Percentiles rank a stretch among this genome's conserved stretches.
phyloP scores from a whole-genome alignment of 2,888 invertebrate species.

The Autographa gamma region DNA sequence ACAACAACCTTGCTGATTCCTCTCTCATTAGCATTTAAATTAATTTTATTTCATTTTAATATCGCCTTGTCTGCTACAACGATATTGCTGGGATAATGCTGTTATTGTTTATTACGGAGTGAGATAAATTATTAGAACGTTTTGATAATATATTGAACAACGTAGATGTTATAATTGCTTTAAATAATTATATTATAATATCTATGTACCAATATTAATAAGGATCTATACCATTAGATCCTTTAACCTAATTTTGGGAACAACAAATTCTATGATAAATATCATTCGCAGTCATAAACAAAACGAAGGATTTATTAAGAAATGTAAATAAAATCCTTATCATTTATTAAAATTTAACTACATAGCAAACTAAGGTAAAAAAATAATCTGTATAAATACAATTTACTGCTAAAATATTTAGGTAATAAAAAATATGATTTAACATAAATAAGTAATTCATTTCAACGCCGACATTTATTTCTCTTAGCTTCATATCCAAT shows the following conservation, averaged over 20 bases:
- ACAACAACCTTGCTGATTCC: constrained; percentile 58
- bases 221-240: too few relatives aligned
- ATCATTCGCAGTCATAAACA: too few relatives aligned
- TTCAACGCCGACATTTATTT: constrained; percentile 15
- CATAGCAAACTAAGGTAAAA: too few relatives aligned
- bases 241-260: too few relatives aligned
- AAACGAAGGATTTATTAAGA: too few relatives aligned
- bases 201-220: too few relatives aligned
- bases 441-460: background rate
- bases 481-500: constrained; percentile 27
- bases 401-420: background rate
- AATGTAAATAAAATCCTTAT: too few relatives aligned
- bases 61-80: constrained; percentile 46
- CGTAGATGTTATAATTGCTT: too few relatives aligned
- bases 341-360: too few relatives aligned
- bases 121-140: background rate
- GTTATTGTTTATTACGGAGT: background rate
- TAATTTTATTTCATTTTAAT: constrained; percentile 77
- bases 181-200: too few relatives aligned
- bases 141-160: background rate
- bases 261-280: too few relatives aligned
- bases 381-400: background rate
- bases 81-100: constrained; percentile 10
- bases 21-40: constrained; percentile 77
- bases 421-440: background rate